Conservation (phyloP, 2,797 vertebrate species). For the Danio kyathit region DNA sequence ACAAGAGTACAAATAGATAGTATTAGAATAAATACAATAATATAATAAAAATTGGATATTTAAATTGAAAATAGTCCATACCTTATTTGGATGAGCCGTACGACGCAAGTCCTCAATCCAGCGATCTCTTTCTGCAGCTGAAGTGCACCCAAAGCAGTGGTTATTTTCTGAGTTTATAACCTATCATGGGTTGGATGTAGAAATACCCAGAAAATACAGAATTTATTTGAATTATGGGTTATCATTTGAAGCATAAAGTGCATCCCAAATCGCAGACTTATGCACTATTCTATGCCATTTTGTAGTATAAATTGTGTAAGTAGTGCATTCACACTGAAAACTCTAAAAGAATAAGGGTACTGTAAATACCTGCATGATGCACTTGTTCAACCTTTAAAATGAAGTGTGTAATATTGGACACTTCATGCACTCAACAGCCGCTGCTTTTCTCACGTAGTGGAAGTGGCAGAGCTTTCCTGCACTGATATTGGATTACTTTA, state of each 20-base stretch:
- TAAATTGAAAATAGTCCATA: slow-evolving; percentile 56
- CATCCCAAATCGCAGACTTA: too few relatives aligned
- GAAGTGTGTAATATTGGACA: too few relatives aligned
- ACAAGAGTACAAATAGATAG: not conserved
- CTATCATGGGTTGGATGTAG: slow-evolving; percentile 67
- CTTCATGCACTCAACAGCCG: too few relatives aligned
- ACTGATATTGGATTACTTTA: too few relatives aligned
- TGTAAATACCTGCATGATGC: too few relatives aligned
- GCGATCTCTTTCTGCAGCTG: slow-evolving; percentile 88
- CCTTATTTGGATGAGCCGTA: slow-evolving; percentile 89
- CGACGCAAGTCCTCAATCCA: slow-evolving; percentile 93
- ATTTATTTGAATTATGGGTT: not conserved
- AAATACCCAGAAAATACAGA: not conserved
- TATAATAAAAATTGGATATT: not conserved
- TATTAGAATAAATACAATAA: not conserved
- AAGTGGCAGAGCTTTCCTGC: too few relatives aligned
- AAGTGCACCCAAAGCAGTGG: slow-evolving; percentile 91
- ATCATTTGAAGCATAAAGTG: not conserved
- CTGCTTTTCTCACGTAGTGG: too few relatives aligned
- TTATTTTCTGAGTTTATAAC: slow-evolving; percentile 86
- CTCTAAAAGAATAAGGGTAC: too few relatives aligned
- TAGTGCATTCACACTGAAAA: too few relatives aligned
- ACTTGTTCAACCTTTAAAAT: too few relatives aligned
- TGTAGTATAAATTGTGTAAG: too few relatives aligned
- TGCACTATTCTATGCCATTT: too few relatives aligned